Conservation (phyloP, 1,140 invertebrate genomes). For the Octopus sinensis region DNA sequence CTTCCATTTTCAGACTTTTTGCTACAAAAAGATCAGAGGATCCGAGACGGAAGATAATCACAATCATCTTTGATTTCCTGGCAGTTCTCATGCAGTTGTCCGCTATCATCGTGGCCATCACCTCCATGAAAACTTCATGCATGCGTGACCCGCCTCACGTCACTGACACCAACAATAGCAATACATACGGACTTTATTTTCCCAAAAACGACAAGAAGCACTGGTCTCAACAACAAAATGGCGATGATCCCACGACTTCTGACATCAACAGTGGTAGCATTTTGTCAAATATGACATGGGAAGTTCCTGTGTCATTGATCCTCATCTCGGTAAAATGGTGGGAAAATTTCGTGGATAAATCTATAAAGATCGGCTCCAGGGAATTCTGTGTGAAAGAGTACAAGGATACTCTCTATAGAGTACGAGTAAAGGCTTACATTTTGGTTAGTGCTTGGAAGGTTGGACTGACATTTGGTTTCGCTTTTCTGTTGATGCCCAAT, state of each 20-base stretch:
- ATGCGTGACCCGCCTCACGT: neutral
- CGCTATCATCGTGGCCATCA: conserved; percentile 30
- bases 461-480: conserved; percentile 38
- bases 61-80: conserved; percentile 31
- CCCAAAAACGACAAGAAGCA: neutral
- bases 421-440: conserved; percentile 36
- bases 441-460: conserved; percentile 42
- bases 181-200: neutral
- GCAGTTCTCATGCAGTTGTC: conserved; percentile 35
- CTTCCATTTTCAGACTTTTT: conserved; percentile 62
- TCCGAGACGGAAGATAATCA: conserved; percentile 26
- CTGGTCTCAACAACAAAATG: neutral
- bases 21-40: conserved; percentile 34
- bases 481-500: conserved; percentile 36
- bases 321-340: conserved; percentile 91
- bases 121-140: conserved; percentile 33
- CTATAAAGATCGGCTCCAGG: conserved; percentile 30
- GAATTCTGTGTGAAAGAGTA: conserved; percentile 32
- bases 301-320: conserved; percentile 79
- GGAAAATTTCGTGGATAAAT: conserved; percentile 89
- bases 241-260: neutral
- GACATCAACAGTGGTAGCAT: neutral
- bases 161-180: neutral
- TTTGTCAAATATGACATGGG: conserved; percentile 64
- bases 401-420: conserved; percentile 31